phyloP scores from a whole-genome alignment of 2,888 invertebrate genomes.

The Dasypogon diadema region DNA sequence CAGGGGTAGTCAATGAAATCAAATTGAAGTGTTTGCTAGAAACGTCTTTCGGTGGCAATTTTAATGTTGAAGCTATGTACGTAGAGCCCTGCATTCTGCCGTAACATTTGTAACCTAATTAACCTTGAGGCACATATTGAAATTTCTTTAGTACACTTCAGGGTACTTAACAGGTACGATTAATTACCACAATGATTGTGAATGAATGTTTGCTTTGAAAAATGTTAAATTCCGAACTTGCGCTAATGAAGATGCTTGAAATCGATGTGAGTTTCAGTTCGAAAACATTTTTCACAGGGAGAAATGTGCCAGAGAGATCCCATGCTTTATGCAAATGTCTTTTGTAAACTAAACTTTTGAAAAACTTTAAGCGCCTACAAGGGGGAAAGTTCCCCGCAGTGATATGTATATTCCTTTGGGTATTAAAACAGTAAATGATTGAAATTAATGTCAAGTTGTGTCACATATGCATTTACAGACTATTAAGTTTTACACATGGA shows the following conservation, averaged over 20 bases:
- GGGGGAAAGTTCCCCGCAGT: no score
- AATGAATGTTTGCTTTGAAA: constrained; percentile 18
- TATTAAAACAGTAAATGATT: no score
- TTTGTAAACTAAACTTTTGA: no score
- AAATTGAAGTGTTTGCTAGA: constrained; percentile 14
- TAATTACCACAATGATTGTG: neutral
- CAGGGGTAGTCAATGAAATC: constrained; percentile 13
- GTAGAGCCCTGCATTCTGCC: neutral
- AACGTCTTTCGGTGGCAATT: constrained; percentile 22
- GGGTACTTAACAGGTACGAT: neutral
- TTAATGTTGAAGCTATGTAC: neutral
- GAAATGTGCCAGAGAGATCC: no score
- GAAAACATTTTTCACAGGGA: no score
- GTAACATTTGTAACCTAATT: neutral
- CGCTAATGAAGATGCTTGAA: neutral
- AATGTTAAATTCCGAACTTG: constrained; percentile 2
- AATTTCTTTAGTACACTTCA: neutral
- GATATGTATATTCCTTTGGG: no score
- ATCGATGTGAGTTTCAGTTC: no score
- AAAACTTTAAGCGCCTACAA: no score
- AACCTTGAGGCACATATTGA: constrained; percentile 1
- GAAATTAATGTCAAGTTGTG: no score
- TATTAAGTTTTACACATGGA: no score
- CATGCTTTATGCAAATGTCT: no score
- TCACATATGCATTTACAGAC: no score